phyloP scores from a whole-genome alignment of 1,140 invertebrate genomes.

The Spodoptera litura region DNA sequence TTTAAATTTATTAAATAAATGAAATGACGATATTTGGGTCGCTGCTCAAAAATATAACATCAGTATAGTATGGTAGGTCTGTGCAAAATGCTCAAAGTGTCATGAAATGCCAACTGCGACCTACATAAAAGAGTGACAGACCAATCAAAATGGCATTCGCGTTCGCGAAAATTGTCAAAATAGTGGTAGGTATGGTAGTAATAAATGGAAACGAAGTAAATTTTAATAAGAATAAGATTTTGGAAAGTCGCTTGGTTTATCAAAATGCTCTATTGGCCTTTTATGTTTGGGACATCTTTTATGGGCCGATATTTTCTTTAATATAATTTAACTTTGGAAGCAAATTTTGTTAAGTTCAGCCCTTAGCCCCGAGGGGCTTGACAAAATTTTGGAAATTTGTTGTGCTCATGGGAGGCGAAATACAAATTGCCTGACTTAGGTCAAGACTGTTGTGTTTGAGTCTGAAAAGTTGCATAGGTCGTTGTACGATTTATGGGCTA shows the following conservation, averaged over 20 bases:
- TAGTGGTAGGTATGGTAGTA: background rate
- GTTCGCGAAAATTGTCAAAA: background rate
- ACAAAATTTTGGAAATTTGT: constrained; percentile 31
- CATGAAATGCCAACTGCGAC: constrained; percentile 12
- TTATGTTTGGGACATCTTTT: background rate
- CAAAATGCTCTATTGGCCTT: too few relatives aligned
- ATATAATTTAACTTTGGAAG: constrained; percentile 21
- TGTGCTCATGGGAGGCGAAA: constrained; percentile 14
- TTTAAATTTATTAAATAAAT: too few relatives aligned
- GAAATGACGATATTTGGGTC: too few relatives aligned
- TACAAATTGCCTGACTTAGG: constrained; percentile 26
- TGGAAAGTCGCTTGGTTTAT: background rate
- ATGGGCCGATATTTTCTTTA: constrained; percentile 6
- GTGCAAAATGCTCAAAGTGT: background rate
- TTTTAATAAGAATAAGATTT: background rate
- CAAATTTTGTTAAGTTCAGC: constrained; percentile 11
- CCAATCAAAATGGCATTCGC: constrained; percentile 18
- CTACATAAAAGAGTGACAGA: constrained; percentile 9
- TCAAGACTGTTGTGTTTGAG: constrained; percentile 16
- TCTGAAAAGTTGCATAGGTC: constrained; percentile 12
- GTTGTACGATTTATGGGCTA: background rate
- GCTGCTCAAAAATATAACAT: background rate
- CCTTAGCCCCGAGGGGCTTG: background rate
- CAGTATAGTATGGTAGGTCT: too few relatives aligned
- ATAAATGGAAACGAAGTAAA: background rate